Conservation (phyloP, 2,888 invertebrate genomes). For the Epiblema foenella region DNA sequence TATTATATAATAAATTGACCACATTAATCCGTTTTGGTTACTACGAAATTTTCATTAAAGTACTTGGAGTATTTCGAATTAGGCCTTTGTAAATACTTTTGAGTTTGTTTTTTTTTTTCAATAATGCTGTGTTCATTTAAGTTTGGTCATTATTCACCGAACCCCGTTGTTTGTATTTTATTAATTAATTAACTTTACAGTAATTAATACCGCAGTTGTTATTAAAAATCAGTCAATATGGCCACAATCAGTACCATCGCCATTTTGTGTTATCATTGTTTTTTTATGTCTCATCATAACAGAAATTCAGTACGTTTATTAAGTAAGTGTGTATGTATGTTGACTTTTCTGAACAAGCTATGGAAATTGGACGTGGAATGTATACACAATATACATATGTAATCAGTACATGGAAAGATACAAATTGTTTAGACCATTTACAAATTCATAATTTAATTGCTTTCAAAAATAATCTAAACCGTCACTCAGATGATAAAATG, state of each 20-base stretch:
- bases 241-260: constrained; percentile 43
- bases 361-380: neutral
- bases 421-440: neutral
- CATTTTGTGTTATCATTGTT: constrained; percentile 8
- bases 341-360: neutral
- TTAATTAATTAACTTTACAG: constrained; percentile 53
- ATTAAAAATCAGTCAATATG: constrained; percentile 53
- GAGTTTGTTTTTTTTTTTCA: constrained; percentile 40
- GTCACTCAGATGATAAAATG: too few relatives aligned
- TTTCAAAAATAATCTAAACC: neutral
- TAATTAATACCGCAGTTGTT: constrained; percentile 46
- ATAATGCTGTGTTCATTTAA: constrained; percentile 37
- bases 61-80: neutral
- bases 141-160: constrained; percentile 50
- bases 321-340: constrained; percentile 7
- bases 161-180: constrained; percentile 56
- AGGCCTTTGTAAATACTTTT: constrained; percentile 37
- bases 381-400: too few relatives aligned
- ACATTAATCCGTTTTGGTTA: neutral
- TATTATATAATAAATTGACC: neutral
- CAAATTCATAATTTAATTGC: neutral
- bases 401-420: neutral
- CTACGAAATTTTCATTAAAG: neutral
- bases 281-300: constrained; percentile 4
- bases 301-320: neutral